These are phyloP conservation scores for Emys orbicularis DNA, from an alignment of 2,797 vertebrate species.

Conservation along the genomic window DNA sequence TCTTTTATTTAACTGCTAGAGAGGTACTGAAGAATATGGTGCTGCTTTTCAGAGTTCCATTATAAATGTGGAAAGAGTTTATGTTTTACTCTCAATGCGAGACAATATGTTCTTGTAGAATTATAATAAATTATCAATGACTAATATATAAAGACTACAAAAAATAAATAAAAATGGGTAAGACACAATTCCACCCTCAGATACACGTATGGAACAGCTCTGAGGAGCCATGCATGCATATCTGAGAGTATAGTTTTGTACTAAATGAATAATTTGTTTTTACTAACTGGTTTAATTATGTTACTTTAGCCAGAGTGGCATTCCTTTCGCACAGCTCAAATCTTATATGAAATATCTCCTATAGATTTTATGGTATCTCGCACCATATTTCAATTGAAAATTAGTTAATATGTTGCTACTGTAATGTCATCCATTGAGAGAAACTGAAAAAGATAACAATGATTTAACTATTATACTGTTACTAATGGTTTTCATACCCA, in stretches of 20 bases:
- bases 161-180: fast-evolving
- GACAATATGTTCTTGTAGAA: background rate
- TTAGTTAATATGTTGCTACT: background rate
- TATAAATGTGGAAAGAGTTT: background rate
- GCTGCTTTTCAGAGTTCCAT: constrained; percentile 34
- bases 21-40: background rate
- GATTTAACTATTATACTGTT: background rate
- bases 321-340: background rate
- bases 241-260: constrained; percentile 1
- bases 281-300: constrained; percentile 11
- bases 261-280: constrained; percentile 23
- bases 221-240: background rate
- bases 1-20: background rate
- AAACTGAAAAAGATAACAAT: fast-evolving
- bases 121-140: background rate
- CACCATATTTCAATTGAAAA: background rate
- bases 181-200: background rate
- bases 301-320: background rate
- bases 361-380: background rate
- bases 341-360: constrained; percentile 23
- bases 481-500: fast-evolving
- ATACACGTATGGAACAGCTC: background rate
- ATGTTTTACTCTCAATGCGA: background rate
- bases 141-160: no score
- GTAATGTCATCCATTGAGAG: background rate